Evolutionary conservation across 2,113 vertebrate genomes (phyloP), one percentile per base, ranked within the genome.

Genomic region (Gasterosteus nipponicus): DNA sequence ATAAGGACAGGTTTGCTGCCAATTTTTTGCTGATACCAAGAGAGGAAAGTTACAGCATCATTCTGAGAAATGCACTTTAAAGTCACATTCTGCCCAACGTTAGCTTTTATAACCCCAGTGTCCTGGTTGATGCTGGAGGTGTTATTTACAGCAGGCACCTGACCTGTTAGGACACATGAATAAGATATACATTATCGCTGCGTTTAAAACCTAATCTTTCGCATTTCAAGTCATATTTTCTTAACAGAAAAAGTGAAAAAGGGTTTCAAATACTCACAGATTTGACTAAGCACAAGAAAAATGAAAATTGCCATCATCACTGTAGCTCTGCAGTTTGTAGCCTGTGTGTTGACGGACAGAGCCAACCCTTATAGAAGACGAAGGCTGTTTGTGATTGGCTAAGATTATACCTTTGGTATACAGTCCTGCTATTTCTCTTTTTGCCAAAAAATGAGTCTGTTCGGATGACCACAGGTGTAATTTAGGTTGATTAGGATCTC

Each of bases 1-100:
- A 89, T 73, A 10, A 86, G 5, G 0, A 41, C 1, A 51, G 86
- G 84, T 73, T 83, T 86, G 7, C 62, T 46, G 54, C 77, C 86
- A 41, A 86, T 41, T 0, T n/a, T 75, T 76, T 89, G 88, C 51
- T 84, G 78, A 57, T 86, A 86, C 91, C 89, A 92, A 14, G 53
- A 75, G 19, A 88, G 0, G 46, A 65, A 81, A 41, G 56, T 80
- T 11, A 80, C 29, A 18, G 2, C 3, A 3, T 76, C 12, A 15
- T 59, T 10, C 18, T 9, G 2, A 70, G 26, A 86, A 38, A 22
- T 12, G 53, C 89, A 90, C 5, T 3, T 1, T n/a, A 92, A 57
- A 18, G 77, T 86, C 31, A 87, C 77, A 2, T 0, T 59, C 2
- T 65, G 14, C 7, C 89, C 90, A 8, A 69, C 56, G 42, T 41